Conservation (phyloP, 2,888 invertebrate species). For the Habrosyne pyritoides region DNA sequence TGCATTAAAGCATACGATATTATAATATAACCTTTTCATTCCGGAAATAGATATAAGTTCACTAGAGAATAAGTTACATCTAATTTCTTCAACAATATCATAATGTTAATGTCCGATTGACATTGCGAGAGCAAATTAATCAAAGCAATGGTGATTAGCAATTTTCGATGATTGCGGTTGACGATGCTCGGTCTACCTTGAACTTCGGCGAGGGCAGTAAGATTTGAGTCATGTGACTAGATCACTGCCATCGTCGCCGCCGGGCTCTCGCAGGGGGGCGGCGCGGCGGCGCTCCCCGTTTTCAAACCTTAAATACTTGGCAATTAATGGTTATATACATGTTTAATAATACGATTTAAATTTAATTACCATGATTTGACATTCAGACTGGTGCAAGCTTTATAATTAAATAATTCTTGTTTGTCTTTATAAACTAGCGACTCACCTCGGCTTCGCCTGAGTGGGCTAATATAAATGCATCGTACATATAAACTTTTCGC, state of each 20-base stretch:
- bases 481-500: no score
- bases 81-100: no score
- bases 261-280: not conserved
- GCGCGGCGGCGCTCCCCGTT: not conserved
- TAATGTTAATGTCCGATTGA: not conserved
- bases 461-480: no score
- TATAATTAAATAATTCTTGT: no score
- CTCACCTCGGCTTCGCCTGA: no score
- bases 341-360: not conserved
- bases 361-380: not conserved
- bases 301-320: not conserved
- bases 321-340: not conserved
- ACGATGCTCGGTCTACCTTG: constrained; percentile 1
- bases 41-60: no score
- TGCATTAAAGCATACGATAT: no score
- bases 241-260: not conserved
- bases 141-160: not conserved
- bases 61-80: no score
- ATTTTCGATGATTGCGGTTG: not conserved
- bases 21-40: no score
- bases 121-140: not conserved
- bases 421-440: no score
- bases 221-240: not conserved
- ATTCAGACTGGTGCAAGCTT: not conserved
- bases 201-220: not conserved